Evolutionary conservation across 2,113 vertebrate genomes (phyloP).

Genomic region (Hydrolagus affinis): DNA sequence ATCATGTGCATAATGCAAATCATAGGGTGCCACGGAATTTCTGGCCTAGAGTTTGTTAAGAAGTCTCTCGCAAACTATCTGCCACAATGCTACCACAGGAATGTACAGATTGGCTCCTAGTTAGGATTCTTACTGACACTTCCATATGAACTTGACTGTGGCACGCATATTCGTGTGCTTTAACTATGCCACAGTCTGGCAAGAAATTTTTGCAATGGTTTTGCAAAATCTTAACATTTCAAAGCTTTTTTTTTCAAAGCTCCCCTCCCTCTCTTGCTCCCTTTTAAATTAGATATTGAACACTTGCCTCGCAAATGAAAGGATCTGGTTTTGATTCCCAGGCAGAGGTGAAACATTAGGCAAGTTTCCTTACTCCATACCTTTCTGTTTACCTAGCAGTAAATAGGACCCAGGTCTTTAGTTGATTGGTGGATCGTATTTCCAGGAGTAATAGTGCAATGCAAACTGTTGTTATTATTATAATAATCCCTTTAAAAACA

Average conservation of each 20-base stretch:
- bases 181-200: slow-evolving; percentile 6
- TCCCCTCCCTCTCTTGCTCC: too few relatives aligned
- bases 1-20: slow-evolving; percentile 24
- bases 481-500: too few relatives aligned
- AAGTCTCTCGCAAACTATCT: slow-evolving; percentile 33
- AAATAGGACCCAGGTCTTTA: too few relatives aligned
- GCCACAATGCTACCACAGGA: slow-evolving; percentile 43
- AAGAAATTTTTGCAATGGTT: neutral
- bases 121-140: slow-evolving; percentile 50
- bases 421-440: too few relatives aligned
- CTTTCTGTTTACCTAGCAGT: too few relatives aligned
- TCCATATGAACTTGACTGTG: slow-evolving; percentile 23
- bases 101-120: slow-evolving; percentile 64
- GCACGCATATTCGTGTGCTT: slow-evolving; percentile 17
- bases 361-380: too few relatives aligned
- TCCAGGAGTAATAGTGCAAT: too few relatives aligned
- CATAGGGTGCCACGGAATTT: slow-evolving; percentile 30
- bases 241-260: neutral
- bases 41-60: slow-evolving; percentile 22
- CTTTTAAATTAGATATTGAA: too few relatives aligned
- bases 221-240: neutral
- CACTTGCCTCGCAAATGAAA: too few relatives aligned
- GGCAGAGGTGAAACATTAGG: too few relatives aligned
- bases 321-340: too few relatives aligned
- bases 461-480: too few relatives aligned